Evolutionary conservation across 2,888 invertebrate genomes (phyloP).

Genomic region (Meta bourneti): DNA sequence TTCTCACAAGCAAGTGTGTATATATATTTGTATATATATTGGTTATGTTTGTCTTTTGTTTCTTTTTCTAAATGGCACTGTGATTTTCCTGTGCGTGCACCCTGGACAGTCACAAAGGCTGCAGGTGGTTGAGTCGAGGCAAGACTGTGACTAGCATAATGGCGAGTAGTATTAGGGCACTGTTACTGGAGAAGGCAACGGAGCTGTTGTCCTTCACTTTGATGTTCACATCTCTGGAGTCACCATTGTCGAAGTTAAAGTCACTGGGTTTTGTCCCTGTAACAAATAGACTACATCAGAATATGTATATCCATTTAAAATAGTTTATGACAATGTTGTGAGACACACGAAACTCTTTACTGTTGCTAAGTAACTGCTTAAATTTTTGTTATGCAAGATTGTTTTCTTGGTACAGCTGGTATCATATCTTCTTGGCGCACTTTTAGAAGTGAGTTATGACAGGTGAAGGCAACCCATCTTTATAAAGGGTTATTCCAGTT

Average conservation of each 20-base stretch:
- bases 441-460: too few relatives aligned
- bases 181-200: constrained; percentile 11
- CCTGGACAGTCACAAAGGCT: constrained; percentile 55
- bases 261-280: constrained; percentile 67
- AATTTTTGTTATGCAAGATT: too few relatives aligned
- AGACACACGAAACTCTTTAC: too few relatives aligned
- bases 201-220: constrained; percentile 69
- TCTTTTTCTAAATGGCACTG: constrained; percentile 71
- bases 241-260: constrained; percentile 70
- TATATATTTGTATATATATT: constrained; percentile 53
- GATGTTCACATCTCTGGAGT: constrained; percentile 63
- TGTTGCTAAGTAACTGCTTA: too few relatives aligned
- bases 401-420: too few relatives aligned
- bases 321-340: background rate
- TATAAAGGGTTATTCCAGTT: too few relatives aligned
- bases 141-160: constrained; percentile 63
- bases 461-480: too few relatives aligned
- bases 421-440: too few relatives aligned
- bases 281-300: constrained; percentile 4
- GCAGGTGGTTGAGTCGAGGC: constrained; percentile 39
- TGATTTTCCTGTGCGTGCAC: constrained; percentile 33
- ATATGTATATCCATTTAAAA: background rate
- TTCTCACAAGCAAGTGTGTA: constrained; percentile 53
- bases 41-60: constrained; percentile 1
- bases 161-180: constrained; percentile 18